Conservation (phyloP, 2,797 vertebrate species). For the Dermochelys coriacea region DNA sequence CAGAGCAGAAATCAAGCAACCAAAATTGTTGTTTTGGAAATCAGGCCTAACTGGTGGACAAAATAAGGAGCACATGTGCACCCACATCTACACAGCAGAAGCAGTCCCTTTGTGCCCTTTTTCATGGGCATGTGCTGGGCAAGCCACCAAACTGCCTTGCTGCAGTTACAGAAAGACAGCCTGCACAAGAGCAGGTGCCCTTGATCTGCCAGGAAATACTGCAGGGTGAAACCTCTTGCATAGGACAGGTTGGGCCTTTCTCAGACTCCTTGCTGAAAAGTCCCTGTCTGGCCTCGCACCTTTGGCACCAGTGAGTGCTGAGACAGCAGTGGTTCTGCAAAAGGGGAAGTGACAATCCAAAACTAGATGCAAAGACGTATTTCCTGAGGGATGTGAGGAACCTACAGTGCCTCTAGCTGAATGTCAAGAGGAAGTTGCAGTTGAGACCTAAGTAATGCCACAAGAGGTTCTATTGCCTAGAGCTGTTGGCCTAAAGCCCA, state of each 20-base stretch:
- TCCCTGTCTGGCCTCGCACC: neutral
- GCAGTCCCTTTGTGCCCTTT: neutral
- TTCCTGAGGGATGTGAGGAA: fast-evolving
- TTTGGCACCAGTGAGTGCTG: neutral
- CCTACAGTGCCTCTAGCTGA: neutral
- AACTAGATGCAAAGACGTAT: neutral
- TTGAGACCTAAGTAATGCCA: neutral
- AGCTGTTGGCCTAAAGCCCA: neutral
- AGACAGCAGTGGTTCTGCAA: neutral
- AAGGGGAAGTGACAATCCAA: fast-evolving
- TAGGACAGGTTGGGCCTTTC: neutral
- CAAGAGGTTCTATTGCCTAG: fast-evolving
- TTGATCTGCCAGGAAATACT: neutral
- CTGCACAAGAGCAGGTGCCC: neutral
- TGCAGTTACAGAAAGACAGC: neutral
- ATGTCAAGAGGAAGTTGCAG: neutral
- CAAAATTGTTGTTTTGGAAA: neutral
- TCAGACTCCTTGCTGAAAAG: neutral
- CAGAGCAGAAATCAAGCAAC: neutral
- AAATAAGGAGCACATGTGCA: neutral
- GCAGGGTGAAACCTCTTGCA: fast-evolving
- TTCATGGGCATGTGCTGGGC: fast-evolving
- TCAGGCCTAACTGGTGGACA: neutral
- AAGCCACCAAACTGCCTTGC: neutral
- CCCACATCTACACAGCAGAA: no score